Evolutionary conservation across 35 echinoderm and acorn worm genomes (phyloP), one percentile per base, ranked within the genome.

Genomic region (Nesometra sesokonis): DNA sequence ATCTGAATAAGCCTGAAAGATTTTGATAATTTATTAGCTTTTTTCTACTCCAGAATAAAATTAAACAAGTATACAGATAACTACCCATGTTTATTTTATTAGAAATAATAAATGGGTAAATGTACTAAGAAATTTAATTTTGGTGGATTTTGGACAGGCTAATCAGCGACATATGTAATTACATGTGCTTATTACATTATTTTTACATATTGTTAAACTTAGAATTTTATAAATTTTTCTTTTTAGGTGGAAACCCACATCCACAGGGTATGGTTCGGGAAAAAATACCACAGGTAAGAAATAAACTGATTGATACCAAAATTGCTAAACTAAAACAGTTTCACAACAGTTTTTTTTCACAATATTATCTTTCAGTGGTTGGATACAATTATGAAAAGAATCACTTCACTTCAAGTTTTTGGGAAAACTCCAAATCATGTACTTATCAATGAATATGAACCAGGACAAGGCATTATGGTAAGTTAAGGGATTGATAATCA

Each of bases 381-480:
- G 32, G 91, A 97, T 31, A 47, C 86, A 47, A 93, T 93, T 43
- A 47, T 89, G 13, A 33, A 89, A 30, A 91, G 90, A 78, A 88
- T 97, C 43, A 78, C 92, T 80, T 33, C 80, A 19, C 82, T 91
- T 35, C 89, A 89, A 23, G 80, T 97, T 34, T 97, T 97, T 87
- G 87, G 39, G 67, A 90, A 94, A 21, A 78, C 89, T 57, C 92
- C 95, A 77, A 97, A 97, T 77, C 95, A 97, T 93, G 95, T 97
- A 19, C 85, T 97, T 46, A 92, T 97, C 4, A 97, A 97, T 85
- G 95, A 97, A 85, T 97, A 97, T 77, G 88, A 97, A 76, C 52
- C 91, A 30, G 87, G 90, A 37, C 95, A 97, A 86, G 95, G 95
- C 32, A 97, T 97, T 17, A 97, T 97, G 94, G 94, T 97, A 93